Evolutionary conservation across 2,113 vertebrate genomes (phyloP).

Genomic region (Odobenus rosmarus): DNA sequence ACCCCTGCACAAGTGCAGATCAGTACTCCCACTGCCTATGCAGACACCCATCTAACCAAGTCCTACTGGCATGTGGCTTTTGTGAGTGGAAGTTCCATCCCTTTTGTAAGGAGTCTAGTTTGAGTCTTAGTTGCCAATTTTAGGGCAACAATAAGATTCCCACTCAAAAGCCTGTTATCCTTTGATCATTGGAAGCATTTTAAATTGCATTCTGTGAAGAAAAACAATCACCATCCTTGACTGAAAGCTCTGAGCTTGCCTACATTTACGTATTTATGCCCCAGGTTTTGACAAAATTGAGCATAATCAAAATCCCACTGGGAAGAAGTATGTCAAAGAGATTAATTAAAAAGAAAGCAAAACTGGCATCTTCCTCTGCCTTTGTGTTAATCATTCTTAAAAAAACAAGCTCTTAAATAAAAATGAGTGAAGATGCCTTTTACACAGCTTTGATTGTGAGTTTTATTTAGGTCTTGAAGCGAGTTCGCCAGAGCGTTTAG

Average conservation of each 20-base stretch:
- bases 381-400: constrained; percentile 11
- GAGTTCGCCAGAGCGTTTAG: background rate
- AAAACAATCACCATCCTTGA: background rate
- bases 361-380: background rate
- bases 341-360: constrained; percentile 47
- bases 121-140: background rate
- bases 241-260: background rate
- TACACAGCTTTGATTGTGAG: background rate
- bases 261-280: constrained; percentile 24
- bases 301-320: constrained; percentile 50
- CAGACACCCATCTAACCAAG: background rate
- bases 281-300: constrained; percentile 22
- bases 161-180: background rate
- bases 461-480: constrained; percentile 7
- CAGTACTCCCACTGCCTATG: background rate
- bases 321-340: constrained; percentile 53
- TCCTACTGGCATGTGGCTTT: background rate
- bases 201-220: background rate
- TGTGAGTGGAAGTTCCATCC: background rate
- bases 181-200: background rate
- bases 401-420: background rate
- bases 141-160: background rate
- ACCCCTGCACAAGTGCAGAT: background rate
- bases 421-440: background rate
- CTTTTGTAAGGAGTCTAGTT: background rate